These are phyloP conservation scores for Ammodytes marinus DNA, from an alignment of 2,113 vertebrate species.

Conservation along the genomic window DNA sequence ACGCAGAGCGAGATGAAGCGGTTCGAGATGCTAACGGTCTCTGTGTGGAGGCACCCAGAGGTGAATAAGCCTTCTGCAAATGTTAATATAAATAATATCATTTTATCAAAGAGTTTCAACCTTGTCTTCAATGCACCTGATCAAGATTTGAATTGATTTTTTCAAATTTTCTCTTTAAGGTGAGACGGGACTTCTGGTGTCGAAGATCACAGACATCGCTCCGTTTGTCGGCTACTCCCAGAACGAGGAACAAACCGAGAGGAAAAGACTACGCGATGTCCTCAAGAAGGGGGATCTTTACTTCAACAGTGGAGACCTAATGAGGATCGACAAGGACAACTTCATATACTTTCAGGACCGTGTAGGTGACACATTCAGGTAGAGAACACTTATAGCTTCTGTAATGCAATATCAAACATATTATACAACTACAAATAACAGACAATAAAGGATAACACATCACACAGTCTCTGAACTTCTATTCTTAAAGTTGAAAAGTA, in stretches of 20 bases:
- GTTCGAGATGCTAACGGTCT: constrained; percentile 85
- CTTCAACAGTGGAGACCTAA: constrained; percentile 92
- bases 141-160: no score
- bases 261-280: constrained; percentile 88
- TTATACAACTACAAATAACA: background rate
- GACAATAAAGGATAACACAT: background rate
- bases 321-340: constrained; percentile 87
- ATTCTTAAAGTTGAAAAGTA: background rate
- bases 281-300: constrained; percentile 90
- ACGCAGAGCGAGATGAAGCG: constrained; percentile 88
- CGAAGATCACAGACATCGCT: constrained; percentile 85
- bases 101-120: background rate
- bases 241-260: constrained; percentile 86
- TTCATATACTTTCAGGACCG: constrained; percentile 93
- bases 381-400: background rate
- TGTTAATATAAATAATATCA: background rate
- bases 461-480: background rate
- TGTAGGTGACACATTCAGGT: constrained; percentile 94
- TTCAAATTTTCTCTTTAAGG: constrained; percentile 74
- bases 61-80: constrained; percentile 72
- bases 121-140: background rate
- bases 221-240: constrained; percentile 90
- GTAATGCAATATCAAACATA: background rate
- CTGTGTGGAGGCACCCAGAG: constrained; percentile 87
- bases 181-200: constrained; percentile 89